Base-by-base conservation (phyloP, 2,797 vertebrate genomes). In the Buphagus erythrorhynchus region DNA sequence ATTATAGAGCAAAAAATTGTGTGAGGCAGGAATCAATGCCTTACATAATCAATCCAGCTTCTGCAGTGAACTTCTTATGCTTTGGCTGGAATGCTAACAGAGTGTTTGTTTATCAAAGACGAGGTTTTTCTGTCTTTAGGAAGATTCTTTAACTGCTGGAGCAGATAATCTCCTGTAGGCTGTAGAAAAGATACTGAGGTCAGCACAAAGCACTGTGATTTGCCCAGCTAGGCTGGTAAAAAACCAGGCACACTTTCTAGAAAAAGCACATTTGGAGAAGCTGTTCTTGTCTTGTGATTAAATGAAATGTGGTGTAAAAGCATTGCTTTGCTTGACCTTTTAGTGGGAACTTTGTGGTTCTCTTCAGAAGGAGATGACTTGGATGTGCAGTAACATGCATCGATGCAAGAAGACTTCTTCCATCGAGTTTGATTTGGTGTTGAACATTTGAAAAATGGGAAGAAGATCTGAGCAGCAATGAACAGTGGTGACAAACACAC, bases 11-110 rank as follows among this genome's bases (percentile, higher is more conserved):
- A 15, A 72, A 76, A 77, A 87, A 84, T 72, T 29, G 29, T 5
- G 8, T 28, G 68, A 89, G 52, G 52, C 67, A 71, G 78, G 57
- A 87, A 80, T 92, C n/a, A n/a, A 38, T 91, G 63, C 57, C 68
- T 88, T 77, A 43, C 28, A 55, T 82, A 94, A 79, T 90, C 83
- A 61, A 31, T 58, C 82, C 80, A 1, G 59, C 42, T 96, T 89
- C 52, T 72, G 91, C 67, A 48, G 43, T 35, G 51, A 84, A 29
- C 25, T 87, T 94, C 31, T 86, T 48, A 6, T 4, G 40, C 36
- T 94, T 79, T 79, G 77, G 26, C 86, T 89, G 55, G 63, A 79
- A 76, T 79, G 29, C n/a, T 76, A 83, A 59, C 28, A 76, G 66
- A 76, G n/a, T 26, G 4, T 87, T 94, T 90, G 31, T 76, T 85